phyloP scores from a whole-genome alignment of 2,113 vertebrate species.

The Pedetes capensis region DNA sequence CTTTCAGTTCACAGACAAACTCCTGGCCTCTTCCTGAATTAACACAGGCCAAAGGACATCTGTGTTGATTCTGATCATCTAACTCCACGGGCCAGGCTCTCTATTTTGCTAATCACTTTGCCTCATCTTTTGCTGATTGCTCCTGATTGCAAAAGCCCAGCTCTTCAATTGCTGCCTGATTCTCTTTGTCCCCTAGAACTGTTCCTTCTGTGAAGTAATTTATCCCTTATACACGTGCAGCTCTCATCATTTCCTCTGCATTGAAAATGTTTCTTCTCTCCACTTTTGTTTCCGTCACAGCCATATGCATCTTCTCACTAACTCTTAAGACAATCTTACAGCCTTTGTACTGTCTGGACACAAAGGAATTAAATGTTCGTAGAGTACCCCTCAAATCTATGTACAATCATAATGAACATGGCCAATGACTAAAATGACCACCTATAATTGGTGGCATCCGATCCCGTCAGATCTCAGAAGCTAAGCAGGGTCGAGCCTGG shows the following conservation, averaged over 20 bases:
- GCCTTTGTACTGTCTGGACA: conserved; percentile 9
- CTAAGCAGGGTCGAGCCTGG: too few relatives aligned
- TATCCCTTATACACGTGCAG: background rate
- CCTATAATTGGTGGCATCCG: background rate
- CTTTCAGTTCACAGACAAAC: conserved; percentile 59
- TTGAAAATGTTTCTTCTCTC: conserved; percentile 38
- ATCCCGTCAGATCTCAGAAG: too few relatives aligned
- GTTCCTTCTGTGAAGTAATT: conserved; percentile 42
- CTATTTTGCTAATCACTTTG: conserved; percentile 58
- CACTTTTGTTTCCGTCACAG: conserved; percentile 24
- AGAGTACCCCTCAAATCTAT: background rate
- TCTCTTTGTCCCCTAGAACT: conserved; percentile 55
- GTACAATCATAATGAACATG: background rate
- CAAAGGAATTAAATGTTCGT: background rate
- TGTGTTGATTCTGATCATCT: conserved; percentile 49
- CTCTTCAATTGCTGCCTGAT: conserved; percentile 60
- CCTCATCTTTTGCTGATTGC: conserved; percentile 64
- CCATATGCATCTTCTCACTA: background rate
- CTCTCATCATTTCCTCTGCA: conserved; percentile 46
- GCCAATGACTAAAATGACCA: background rate
- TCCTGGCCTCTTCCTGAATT: conserved; percentile 43
- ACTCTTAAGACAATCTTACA: background rate
- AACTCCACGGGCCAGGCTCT: conserved; percentile 9
- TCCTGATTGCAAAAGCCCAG: conserved; percentile 66
- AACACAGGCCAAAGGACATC: conserved; percentile 62